Conservation (phyloP, 2,113 vertebrate species). For the Arvicanthis niloticus region DNA sequence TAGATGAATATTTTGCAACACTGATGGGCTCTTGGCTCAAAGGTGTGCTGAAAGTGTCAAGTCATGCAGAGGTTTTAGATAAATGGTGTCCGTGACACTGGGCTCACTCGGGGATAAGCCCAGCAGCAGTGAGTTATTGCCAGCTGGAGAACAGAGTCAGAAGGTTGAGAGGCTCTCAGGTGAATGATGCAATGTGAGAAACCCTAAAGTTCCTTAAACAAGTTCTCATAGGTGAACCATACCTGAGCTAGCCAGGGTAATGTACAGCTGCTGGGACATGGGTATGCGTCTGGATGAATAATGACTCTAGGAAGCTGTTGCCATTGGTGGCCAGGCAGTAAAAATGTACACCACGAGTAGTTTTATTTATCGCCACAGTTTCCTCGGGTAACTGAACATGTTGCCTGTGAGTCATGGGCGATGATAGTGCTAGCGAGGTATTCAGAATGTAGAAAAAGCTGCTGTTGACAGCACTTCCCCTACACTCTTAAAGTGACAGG, state of each 20-base stretch:
- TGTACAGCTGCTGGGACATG: not conserved
- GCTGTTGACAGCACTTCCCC: not conserved
- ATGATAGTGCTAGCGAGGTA: not conserved
- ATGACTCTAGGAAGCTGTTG: not conserved
- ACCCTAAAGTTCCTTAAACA: slow-evolving; percentile 5
- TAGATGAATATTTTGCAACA: slow-evolving; percentile 67
- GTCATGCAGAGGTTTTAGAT: slow-evolving; percentile 56
- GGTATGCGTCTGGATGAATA: not conserved
- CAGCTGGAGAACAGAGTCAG: slow-evolving; percentile 44
- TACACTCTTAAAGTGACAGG: slow-evolving; percentile 3
- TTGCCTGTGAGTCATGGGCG: not conserved
- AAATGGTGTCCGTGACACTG: slow-evolving; percentile 17
- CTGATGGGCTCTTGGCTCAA: slow-evolving; percentile 68
- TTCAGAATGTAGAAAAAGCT: slow-evolving; percentile 4
- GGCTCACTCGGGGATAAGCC: slow-evolving; percentile 43
- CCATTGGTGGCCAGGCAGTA: not conserved
- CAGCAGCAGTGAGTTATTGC: slow-evolving; percentile 32
- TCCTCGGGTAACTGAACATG: slow-evolving; percentile 24
- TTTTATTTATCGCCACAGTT: not conserved
- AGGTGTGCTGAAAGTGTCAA: slow-evolving; percentile 72
- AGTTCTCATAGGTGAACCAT: not conserved
- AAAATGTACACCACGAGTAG: not conserved
- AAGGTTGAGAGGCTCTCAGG: slow-evolving; percentile 43
- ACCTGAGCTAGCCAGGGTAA: slow-evolving; percentile 16
- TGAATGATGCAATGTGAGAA: slow-evolving; percentile 14